These are phyloP conservation scores for Stegophylla sp. DNA, from an alignment of 2,888 invertebrate genomes.

Conservation along the genomic window DNA sequence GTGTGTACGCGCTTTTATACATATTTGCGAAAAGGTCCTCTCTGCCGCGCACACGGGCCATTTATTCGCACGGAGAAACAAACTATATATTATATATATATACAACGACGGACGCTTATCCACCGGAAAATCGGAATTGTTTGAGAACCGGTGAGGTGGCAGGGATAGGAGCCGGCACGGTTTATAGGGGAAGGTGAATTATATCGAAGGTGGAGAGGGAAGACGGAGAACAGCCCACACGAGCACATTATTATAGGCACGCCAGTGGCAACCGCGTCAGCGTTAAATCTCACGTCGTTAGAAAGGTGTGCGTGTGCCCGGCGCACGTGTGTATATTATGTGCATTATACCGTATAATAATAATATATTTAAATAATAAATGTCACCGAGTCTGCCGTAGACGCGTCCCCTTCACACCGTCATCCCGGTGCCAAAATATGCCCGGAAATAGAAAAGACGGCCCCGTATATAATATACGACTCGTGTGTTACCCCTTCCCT, in stretches of 20 bases:
- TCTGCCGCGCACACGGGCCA: conserved; percentile 9
- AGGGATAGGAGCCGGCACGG: neutral
- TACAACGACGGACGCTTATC: conserved; percentile 32
- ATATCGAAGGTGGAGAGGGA: conserved; percentile 14
- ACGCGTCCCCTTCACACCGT: conserved; percentile 25
- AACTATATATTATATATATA: too few relatives aligned
- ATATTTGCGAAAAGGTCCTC: conserved; percentile 32
- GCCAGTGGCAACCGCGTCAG: neutral
- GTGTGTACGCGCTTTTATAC: neutral
- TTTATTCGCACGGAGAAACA: conserved; percentile 37
- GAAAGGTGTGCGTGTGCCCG: conserved; percentile 22
- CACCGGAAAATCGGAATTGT: conserved; percentile 54
- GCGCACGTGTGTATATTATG: neutral
- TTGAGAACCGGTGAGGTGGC: neutral
- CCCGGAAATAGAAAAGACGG: conserved; percentile 22
- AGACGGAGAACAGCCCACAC: conserved; percentile 27
- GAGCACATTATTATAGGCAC: neutral
- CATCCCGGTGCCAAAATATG: conserved; percentile 31
- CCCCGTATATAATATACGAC: neutral
- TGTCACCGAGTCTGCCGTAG: conserved; percentile 34
- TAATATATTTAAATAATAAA: too few relatives aligned
- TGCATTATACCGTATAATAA: neutral
- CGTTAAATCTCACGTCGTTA: conserved; percentile 55
- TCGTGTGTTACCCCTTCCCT: neutral
- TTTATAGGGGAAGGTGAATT: conserved; percentile 27